These are phyloP conservation scores for Himalopsyche phryganea DNA, from an alignment of 1,140 invertebrate genomes.

Conservation along the genomic window DNA sequence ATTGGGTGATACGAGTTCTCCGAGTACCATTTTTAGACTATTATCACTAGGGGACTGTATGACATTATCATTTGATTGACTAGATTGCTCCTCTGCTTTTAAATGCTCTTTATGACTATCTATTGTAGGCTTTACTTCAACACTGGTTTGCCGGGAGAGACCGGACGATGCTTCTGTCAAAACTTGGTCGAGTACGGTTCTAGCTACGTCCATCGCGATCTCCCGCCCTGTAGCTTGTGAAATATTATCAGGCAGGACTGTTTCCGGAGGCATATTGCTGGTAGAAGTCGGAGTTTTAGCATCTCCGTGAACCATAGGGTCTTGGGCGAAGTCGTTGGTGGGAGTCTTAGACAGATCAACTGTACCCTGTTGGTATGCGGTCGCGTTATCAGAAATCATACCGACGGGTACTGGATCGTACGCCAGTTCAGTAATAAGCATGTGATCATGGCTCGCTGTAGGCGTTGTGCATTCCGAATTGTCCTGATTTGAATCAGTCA, in stretches of 20 bases:
- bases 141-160: too few relatives aligned
- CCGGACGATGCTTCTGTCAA: too few relatives aligned
- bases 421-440: conserved; percentile 43
- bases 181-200: too few relatives aligned
- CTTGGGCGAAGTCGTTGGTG: conserved; percentile 19
- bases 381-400: neutral
- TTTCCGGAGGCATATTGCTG: too few relatives aligned
- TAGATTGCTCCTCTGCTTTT: conserved; percentile 14
- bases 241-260: too few relatives aligned
- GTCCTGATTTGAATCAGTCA: conserved; percentile 53
- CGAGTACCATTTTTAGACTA: neutral
- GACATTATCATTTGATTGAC: conserved; percentile 13
- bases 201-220: too few relatives aligned
- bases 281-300: neutral
- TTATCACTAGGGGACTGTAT: conserved; percentile 19
- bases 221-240: too few relatives aligned
- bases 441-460: conserved; percentile 47
- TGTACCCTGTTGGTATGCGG: neutral
- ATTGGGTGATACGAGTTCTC: neutral
- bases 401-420: conserved; percentile 37
- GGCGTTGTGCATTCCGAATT: conserved; percentile 53
- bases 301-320: conserved; percentile 1
- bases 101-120: conserved; percentile 14
- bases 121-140: neutral
- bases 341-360: conserved; percentile 23